phyloP scores from a whole-genome alignment of 2,113 vertebrate species.

The Triplophysa rosa region DNA sequence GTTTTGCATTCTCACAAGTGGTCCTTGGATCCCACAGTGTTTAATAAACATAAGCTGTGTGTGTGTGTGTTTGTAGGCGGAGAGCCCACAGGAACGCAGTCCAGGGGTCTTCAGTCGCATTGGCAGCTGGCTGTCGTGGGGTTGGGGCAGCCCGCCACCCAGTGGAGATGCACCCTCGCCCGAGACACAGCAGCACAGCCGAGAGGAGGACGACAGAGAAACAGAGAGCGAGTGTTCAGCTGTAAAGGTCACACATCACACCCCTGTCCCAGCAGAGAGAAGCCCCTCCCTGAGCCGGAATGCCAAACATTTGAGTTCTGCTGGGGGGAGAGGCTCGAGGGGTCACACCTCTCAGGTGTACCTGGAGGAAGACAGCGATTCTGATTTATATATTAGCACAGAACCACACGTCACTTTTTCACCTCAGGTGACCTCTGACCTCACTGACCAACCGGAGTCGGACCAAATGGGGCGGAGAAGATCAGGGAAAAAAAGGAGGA shows the following conservation, averaged over 20 bases:
- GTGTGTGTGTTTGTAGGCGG: conserved; percentile 61
- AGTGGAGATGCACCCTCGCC: conserved; percentile 52
- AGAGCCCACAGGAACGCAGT: conserved; percentile 65
- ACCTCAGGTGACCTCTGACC: conserved; percentile 41
- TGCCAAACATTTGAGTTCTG: conserved; percentile 65
- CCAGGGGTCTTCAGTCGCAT: conserved; percentile 72
- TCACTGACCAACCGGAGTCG: conserved; percentile 18
- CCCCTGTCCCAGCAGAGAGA: conserved; percentile 33
- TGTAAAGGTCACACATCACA: not conserved
- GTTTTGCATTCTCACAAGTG: not conserved
- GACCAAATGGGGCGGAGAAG: conserved; percentile 71
- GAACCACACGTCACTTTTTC: conserved; percentile 33
- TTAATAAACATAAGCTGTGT: conserved; percentile 22
- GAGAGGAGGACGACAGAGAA: not conserved
- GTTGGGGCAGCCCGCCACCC: conserved; percentile 47
- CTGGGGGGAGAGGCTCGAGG: conserved; percentile 51
- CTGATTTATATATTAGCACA: conserved; percentile 41
- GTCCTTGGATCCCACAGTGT: not conserved
- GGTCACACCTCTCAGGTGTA: conserved; percentile 61
- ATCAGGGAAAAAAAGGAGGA: conserved; percentile 61
- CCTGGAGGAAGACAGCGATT: conserved; percentile 63
- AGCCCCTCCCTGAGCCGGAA: conserved; percentile 56
- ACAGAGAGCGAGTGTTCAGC: not conserved
- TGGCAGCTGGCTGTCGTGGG: conserved; percentile 71
- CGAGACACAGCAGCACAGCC: conserved; percentile 40